Evolutionary conservation across 2,888 invertebrate species (phyloP).

Genomic region (Erebia epiphron): DNA sequence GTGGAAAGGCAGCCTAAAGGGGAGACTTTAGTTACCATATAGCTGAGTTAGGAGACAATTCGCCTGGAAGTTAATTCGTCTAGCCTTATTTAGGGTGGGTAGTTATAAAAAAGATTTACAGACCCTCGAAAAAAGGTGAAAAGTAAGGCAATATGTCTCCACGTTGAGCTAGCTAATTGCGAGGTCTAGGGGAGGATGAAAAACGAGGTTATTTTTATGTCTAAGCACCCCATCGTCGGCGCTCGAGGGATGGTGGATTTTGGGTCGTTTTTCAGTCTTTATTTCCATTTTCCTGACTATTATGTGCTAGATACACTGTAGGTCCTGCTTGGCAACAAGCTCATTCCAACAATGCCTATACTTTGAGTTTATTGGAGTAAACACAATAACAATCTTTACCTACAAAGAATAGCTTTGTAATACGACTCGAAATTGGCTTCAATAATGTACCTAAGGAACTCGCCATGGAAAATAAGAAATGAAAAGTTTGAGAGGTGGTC

Average conservation of each 20-base stretch:
- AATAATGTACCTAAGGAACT: background rate
- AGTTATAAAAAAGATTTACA: conserved; percentile 46
- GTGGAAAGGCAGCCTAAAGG: background rate
- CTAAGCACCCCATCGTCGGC: conserved; percentile 33
- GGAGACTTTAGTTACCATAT: background rate
- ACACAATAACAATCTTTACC: background rate
- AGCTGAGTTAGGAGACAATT: conserved; percentile 38
- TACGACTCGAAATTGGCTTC: background rate
- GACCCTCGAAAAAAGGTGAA: conserved; percentile 41
- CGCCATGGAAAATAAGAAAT: no score
- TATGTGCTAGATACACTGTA: background rate
- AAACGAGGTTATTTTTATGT: conserved; percentile 44
- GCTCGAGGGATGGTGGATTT: conserved; percentile 2
- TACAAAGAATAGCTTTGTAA: background rate
- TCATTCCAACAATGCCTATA: background rate
- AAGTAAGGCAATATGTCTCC: conserved; percentile 45
- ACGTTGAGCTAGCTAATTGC: conserved; percentile 41
- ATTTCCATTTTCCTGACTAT: conserved; percentile 28
- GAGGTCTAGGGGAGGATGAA: conserved; percentile 41
- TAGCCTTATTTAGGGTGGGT: conserved; percentile 43
- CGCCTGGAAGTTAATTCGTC: conserved; percentile 41
- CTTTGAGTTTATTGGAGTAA: background rate
- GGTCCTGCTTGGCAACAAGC: conserved; percentile 7
- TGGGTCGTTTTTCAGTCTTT: conserved; percentile 23
- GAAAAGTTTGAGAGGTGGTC: no score